Evolutionary conservation across 64 coral and sea anemone species (phyloP), one percentile per base, ranked within the genome.

Genomic region (Pocillopora damicornis): DNA sequence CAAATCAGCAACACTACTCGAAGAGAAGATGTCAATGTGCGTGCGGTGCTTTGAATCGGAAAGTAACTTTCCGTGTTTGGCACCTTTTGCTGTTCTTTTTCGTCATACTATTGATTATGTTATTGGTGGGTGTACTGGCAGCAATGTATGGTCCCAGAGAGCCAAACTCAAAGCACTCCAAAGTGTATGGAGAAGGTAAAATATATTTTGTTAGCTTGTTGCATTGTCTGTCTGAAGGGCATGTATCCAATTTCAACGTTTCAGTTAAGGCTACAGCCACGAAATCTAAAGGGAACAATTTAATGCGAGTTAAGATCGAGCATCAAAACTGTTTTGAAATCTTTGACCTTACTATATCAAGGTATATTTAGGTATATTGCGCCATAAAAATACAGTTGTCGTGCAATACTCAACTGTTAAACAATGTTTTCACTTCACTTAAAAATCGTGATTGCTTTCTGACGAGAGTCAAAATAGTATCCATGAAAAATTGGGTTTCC

Each of bases 51-150:
- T 58, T 85, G 37, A 65, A 72, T 38, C 69, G 7, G 37, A 45
- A 15, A 72, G 51, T 63, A 3, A 25, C 64, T 58, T 85, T 85
- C 11, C 81, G 81, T 56, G 36, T 85, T 11, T 85, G 81, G 81
- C 63, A 85, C 45, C 23, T 85, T 85, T 38, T 85, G 18, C 1
- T 85, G 37, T 72, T 85, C 16, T 13, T 85, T 4, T 45, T 85
- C 38, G 0, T 25, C 3, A 45, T 85, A 25, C 10, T 38, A 1
- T 5, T 42, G 22, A 57, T 85, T 14, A 73, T 85, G 0, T 11
- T 22, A 1, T 1, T 85, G 13, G 7, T 85, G 64, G 36, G 81
- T 0, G 10, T 85, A 58, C 20, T 85, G 37, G 15, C 72, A 63
- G 81, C 38, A 10, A 59, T 34, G 65, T 26, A 56, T 38, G 65